These are phyloP conservation scores for Hyposoter didymator DNA, from an alignment of 2,888 invertebrate genomes.

Conservation along the genomic window DNA sequence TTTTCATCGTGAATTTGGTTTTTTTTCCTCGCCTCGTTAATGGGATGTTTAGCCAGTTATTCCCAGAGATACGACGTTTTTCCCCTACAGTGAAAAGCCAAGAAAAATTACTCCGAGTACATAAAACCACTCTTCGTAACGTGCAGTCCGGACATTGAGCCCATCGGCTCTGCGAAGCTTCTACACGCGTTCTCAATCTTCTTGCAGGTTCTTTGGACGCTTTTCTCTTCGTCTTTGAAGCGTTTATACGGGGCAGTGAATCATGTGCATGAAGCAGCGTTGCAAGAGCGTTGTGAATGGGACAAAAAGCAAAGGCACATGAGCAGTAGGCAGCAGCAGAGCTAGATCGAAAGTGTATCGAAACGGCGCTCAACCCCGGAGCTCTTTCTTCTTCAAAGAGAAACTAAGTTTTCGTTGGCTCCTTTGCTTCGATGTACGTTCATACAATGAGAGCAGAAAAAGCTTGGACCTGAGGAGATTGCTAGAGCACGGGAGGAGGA, in stretches of 20 bases:
- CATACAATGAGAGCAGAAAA: not conserved
- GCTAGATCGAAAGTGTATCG: slow-evolving; percentile 36
- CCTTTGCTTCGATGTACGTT: not conserved
- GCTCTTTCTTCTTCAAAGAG: slow-evolving; percentile 22
- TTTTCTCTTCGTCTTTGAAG: slow-evolving; percentile 9
- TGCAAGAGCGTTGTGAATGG: slow-evolving; percentile 17
- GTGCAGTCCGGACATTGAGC: not conserved
- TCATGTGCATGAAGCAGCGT: slow-evolving; percentile 1
- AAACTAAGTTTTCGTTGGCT: not conserved
- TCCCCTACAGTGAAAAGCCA: no score
- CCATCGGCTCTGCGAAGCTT: not conserved
- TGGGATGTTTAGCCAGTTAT: not conserved
- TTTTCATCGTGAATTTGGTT: not conserved
- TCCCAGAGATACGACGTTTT: not conserved
- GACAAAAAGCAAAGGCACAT: slow-evolving; percentile 7
- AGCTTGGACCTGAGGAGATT: not conserved
- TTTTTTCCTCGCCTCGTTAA: not conserved
- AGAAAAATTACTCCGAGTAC: not conserved
- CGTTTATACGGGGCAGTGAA: slow-evolving; percentile 11
- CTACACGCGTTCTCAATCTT: slow-evolving; percentile 16
- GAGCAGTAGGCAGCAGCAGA: not conserved
- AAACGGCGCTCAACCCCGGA: not conserved
- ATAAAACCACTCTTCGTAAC: slow-evolving; percentile 17
- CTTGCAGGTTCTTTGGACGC: not conserved
- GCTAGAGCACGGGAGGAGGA: not conserved